A percentile compares a stretch with the other conserved stretches of the same genome.
Conservation (phyloP, 1,140 invertebrate species). For the Sipha flava region DNA sequence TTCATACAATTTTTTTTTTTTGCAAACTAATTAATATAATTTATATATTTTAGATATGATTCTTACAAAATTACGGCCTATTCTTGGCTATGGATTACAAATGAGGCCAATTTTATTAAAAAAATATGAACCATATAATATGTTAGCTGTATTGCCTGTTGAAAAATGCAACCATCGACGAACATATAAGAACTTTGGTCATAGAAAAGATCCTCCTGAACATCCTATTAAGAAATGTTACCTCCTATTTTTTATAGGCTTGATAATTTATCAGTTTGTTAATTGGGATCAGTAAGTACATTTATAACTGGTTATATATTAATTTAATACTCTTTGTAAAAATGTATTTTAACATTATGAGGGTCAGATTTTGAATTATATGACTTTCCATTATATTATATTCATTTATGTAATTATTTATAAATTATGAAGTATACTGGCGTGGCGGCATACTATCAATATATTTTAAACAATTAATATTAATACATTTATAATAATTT, state of each 20-base stretch:
- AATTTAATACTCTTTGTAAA: too few species aligned
- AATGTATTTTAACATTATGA: too few species aligned
- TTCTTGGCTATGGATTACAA: background rate
- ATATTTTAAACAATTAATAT: too few species aligned
- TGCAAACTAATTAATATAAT: background rate
- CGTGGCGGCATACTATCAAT: too few species aligned
- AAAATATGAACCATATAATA: background rate
- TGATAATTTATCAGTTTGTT: background rate
- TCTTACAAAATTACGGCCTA: background rate
- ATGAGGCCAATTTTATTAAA: background rate
- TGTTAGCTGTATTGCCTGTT: background rate
- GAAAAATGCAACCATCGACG: background rate
- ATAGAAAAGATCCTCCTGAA: constrained; percentile 7
- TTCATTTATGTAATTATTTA: too few species aligned
- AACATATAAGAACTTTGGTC: constrained; percentile 11
- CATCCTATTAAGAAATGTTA: constrained; percentile 11
- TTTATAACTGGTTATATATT: background rate
- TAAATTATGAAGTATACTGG: too few species aligned
- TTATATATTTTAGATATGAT: background rate
- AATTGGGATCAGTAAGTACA: constrained; percentile 12
- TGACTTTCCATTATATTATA: too few species aligned
- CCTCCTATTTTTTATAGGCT: background rate
- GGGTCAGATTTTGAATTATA: too few species aligned
- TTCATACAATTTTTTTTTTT: too few species aligned
- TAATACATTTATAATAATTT: too few species aligned